phyloP scores from a whole-genome alignment of 2,797 vertebrate genomes.

The Amphiprion clarkii region DNA sequence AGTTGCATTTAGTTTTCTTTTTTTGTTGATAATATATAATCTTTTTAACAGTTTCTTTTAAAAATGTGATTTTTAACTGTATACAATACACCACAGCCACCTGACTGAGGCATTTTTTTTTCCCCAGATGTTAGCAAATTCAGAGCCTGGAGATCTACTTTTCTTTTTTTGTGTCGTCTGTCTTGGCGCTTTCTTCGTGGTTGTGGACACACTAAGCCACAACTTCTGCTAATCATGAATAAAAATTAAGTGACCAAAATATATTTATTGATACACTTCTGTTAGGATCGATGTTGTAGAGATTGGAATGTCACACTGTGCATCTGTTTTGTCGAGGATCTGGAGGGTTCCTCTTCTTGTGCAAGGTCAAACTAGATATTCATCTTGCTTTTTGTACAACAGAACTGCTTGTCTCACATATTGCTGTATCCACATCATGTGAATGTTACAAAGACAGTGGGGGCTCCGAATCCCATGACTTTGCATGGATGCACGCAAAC shows the following conservation, averaged over 20 bases:
- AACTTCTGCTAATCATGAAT: slow-evolving; percentile 75
- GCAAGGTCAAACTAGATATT: slow-evolving; percentile 32
- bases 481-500: slow-evolving; percentile 45
- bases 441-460: slow-evolving; percentile 68
- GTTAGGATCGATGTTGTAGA: slow-evolving; percentile 52
- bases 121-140: slow-evolving; percentile 37
- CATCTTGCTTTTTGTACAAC: slow-evolving; percentile 35
- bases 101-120: slow-evolving; percentile 40
- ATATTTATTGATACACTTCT: slow-evolving; percentile 80
- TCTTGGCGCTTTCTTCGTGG: slow-evolving; percentile 57
- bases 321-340: slow-evolving; percentile 1
- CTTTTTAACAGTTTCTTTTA: slow-evolving; percentile 78
- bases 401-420: slow-evolving; percentile 63
- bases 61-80: slow-evolving; percentile 79
- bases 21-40: slow-evolving; percentile 82
- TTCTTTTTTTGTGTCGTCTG: slow-evolving; percentile 60
- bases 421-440: slow-evolving; percentile 75
- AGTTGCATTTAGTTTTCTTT: slow-evolving; percentile 77
- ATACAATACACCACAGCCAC: slow-evolving; percentile 59
- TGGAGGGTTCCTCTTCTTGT: slow-evolving; percentile 14
- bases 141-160: slow-evolving; percentile 54
- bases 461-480: slow-evolving; percentile 26
- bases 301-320: slow-evolving; percentile 34
- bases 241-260: slow-evolving; percentile 84
- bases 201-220: slow-evolving; percentile 69